These are phyloP conservation scores for Choristoneura fumiferana DNA, from an alignment of 1,140 invertebrate genomes.

Conservation along the genomic window DNA sequence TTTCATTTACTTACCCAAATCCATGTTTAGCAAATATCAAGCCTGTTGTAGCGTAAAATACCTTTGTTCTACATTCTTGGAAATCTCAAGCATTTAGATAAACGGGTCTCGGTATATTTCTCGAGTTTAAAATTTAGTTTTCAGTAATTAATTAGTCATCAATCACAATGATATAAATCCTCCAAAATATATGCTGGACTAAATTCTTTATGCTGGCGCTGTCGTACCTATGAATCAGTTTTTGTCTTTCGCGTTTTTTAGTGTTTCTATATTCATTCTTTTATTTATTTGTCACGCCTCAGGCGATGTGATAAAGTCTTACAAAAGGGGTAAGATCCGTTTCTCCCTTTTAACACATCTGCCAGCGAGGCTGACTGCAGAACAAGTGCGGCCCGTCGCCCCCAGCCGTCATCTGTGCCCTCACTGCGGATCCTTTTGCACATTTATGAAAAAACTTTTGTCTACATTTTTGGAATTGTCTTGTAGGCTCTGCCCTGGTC, in stretches of 20 bases:
- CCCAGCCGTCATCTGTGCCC: slow-evolving; percentile 61
- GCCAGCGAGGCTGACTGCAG: slow-evolving; percentile 52
- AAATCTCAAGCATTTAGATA: too few relatives aligned
- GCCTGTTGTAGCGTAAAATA: too few relatives aligned
- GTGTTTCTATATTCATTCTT: slow-evolving; percentile 45
- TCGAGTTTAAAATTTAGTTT: too few relatives aligned
- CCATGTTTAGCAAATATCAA: too few relatives aligned
- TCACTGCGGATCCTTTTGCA: slow-evolving; percentile 46
- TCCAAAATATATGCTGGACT: too few relatives aligned
- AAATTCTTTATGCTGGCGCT: neutral
- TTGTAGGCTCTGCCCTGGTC: slow-evolving; percentile 41
- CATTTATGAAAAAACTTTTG: slow-evolving; percentile 76
- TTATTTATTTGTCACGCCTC: slow-evolving; percentile 55
- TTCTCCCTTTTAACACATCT: slow-evolving; percentile 72
- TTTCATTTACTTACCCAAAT: too few relatives aligned
- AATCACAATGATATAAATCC: too few relatives aligned
- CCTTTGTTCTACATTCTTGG: too few relatives aligned
- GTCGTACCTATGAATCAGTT: slow-evolving; percentile 16
- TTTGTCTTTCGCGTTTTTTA: slow-evolving; percentile 29
- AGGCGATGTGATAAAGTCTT: slow-evolving; percentile 62
- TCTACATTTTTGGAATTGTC: slow-evolving; percentile 67
- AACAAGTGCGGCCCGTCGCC: slow-evolving; percentile 37
- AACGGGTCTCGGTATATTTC: too few relatives aligned
- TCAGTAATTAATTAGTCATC: too few relatives aligned
- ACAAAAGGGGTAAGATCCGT: slow-evolving; percentile 56